phyloP scores from a whole-genome alignment of 2,888 invertebrate genomes.

The Eurois occulta region DNA sequence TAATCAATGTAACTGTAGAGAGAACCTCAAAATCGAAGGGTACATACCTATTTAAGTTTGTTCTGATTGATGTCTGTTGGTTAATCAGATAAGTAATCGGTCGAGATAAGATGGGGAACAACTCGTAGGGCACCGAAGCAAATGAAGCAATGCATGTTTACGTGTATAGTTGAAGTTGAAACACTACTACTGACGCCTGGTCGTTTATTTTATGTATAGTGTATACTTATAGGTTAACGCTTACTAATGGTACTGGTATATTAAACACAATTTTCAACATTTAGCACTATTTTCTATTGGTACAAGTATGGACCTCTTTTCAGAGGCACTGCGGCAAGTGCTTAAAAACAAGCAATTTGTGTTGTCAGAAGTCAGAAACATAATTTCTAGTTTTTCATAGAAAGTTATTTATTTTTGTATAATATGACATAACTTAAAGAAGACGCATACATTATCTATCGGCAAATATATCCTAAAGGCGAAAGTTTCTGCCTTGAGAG shows the following conservation, averaged over 20 bases:
- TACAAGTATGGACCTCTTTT: slow-evolving; percentile 22
- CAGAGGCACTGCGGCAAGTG: slow-evolving; percentile 1
- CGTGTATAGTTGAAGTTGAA: slow-evolving; percentile 17
- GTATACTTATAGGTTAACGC: neutral
- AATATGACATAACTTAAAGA: slow-evolving; percentile 32
- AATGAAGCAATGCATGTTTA: slow-evolving; percentile 29
- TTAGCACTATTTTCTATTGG: slow-evolving; percentile 44
- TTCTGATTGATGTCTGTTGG: slow-evolving; percentile 37
- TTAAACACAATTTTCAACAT: slow-evolving; percentile 41
- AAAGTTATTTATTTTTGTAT: slow-evolving; percentile 20
- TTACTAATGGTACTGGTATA: slow-evolving; percentile 19
- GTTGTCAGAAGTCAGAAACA: neutral
- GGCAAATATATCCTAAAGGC: slow-evolving; percentile 27
- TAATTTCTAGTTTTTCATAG: slow-evolving; percentile 7
- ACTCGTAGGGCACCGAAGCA: slow-evolving; percentile 21
- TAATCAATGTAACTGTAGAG: slow-evolving; percentile 65
- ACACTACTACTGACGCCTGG: slow-evolving; percentile 20
- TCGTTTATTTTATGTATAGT: slow-evolving; percentile 11
- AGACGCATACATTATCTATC: slow-evolving; percentile 42
- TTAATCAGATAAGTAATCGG: slow-evolving; percentile 48
- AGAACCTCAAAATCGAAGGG: slow-evolving; percentile 47
- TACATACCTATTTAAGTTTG: slow-evolving; percentile 26
- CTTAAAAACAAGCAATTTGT: slow-evolving; percentile 9
- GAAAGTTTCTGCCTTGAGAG: slow-evolving; percentile 43
- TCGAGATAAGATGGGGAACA: slow-evolving; percentile 30